Conservation (phyloP, 1,140 invertebrate species). For the Eulimnadia texana region DNA sequence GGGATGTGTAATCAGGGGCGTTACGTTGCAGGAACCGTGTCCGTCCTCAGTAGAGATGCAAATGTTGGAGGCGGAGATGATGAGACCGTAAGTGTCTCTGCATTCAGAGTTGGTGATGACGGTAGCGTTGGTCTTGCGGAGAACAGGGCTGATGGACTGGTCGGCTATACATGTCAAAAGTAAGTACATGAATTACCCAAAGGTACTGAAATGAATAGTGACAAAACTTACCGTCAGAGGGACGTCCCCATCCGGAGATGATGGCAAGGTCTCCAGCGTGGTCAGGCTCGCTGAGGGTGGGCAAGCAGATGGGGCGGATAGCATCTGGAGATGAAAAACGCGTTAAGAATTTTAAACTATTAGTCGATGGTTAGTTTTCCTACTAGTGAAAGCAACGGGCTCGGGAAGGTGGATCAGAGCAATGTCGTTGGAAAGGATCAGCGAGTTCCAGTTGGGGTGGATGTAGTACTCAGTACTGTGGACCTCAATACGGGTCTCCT, state of each 20-base stretch:
- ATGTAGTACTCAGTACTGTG: slow-evolving; percentile 27
- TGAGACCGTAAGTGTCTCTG: background rate
- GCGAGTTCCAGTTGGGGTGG: slow-evolving; percentile 33
- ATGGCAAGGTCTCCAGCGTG: slow-evolving; percentile 30
- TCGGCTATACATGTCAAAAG: background rate
- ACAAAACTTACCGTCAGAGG: slow-evolving; percentile 17
- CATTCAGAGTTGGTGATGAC: slow-evolving; percentile 8
- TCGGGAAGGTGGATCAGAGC: slow-evolving; percentile 36
- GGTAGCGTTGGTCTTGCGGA: background rate
- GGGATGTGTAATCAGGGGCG: no score
- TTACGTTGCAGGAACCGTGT: slow-evolving; percentile 9
- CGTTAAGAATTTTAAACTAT: background rate
- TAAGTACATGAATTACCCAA: background rate
- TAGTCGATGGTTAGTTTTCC: no score
- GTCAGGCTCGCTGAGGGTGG: slow-evolving; percentile 27
- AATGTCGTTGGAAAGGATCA: slow-evolving; percentile 35
- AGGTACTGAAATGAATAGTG: background rate
- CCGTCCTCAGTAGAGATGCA: background rate
- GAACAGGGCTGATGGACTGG: background rate
- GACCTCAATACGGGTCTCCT: slow-evolving; percentile 15
- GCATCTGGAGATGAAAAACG: slow-evolving; percentile 24
- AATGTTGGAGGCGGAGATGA: background rate
- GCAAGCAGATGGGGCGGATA: slow-evolving; percentile 32
- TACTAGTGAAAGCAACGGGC: slow-evolving; percentile 34
- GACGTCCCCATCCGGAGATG: slow-evolving; percentile 27